phyloP scores from a whole-genome alignment of 2,797 vertebrate genomes.

The Scyliorhinus canicula region DNA sequence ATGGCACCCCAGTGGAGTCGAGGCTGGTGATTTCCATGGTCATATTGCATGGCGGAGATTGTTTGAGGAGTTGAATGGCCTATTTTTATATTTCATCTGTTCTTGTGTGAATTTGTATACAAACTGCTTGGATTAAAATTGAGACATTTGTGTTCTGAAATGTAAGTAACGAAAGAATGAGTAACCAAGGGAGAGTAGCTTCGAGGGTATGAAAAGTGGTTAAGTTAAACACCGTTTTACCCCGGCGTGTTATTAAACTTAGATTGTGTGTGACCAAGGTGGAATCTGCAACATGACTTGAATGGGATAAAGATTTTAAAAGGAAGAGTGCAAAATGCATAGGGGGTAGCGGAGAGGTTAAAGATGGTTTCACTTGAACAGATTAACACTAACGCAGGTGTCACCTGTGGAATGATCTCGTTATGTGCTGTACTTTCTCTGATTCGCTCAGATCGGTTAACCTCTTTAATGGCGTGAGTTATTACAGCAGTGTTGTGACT shows the following conservation, averaged over 20 bases:
- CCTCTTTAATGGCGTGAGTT: neutral
- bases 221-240: neutral
- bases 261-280: neutral
- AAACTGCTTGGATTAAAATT: neutral
- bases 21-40: too few relatives aligned
- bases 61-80: too few relatives aligned
- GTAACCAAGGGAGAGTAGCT: neutral
- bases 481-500: neutral
- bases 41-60: too few relatives aligned
- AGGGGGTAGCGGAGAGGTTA: neutral
- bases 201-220: neutral
- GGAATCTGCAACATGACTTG: neutral
- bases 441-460: neutral
- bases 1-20: too few relatives aligned
- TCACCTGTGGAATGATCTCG: neutral
- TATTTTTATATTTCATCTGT: too few relatives aligned
- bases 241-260: neutral
- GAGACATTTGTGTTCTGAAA: neutral
- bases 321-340: neutral
- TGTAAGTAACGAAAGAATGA: neutral
- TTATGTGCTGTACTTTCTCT: neutral
- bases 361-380: neutral
- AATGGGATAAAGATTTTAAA: neutral
- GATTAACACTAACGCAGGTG: neutral
- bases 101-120: neutral